phyloP scores from a whole-genome alignment of 2,797 vertebrate genomes.

The Euthynnus affinis region DNA sequence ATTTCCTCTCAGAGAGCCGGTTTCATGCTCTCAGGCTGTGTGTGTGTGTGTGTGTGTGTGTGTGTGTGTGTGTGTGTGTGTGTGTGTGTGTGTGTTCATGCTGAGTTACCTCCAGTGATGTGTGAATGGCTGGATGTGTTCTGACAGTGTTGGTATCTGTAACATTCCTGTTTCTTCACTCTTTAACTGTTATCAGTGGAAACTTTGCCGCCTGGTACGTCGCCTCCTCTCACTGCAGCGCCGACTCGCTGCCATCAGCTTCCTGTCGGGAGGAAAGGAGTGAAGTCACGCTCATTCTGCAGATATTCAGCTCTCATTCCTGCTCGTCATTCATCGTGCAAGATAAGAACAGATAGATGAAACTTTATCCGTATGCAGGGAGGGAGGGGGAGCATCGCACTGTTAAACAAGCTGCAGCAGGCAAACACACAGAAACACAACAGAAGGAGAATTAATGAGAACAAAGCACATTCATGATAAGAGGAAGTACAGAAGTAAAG shows the following conservation, averaged over 20 bases:
- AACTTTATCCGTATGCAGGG: conserved; percentile 21
- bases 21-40: no score
- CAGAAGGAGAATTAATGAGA: not conserved
- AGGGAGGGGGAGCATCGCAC: not conserved
- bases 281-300: not conserved
- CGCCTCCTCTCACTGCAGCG: not conserved
- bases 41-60: no score
- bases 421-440: not conserved
- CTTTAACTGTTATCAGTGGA: not conserved
- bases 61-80: no score
- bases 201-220: not conserved
- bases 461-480: not conserved
- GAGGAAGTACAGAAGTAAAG: conserved; percentile 1
- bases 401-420: conserved; percentile 32
- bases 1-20: no score
- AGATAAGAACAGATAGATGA: conserved; percentile 25
- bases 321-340: conserved; percentile 5
- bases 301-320: conserved; percentile 13
- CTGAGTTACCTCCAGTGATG: not conserved
- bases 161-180: conserved; percentile 7
- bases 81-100: not conserved
- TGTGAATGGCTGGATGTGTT: conserved; percentile 15
- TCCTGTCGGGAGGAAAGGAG: not conserved
- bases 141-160: conserved; percentile 3
- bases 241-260: not conserved